These are phyloP conservation scores for Sarcophaga subvicina DNA, from an alignment of 2,888 invertebrate genomes.

Conservation along the genomic window DNA sequence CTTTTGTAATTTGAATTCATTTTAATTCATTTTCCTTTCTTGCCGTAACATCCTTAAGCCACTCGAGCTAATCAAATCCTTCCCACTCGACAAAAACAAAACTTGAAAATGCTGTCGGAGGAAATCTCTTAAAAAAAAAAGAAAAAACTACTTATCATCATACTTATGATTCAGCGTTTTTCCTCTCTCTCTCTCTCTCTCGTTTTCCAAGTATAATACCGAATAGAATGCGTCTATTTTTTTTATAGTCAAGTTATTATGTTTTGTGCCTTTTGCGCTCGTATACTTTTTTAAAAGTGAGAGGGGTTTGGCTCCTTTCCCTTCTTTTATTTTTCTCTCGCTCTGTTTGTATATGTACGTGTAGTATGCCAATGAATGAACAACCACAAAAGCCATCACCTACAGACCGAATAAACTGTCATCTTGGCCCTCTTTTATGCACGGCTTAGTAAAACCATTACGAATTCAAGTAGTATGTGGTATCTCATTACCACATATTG, in stretches of 20 bases:
- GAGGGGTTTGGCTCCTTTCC: too few relatives aligned
- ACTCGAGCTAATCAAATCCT: background rate
- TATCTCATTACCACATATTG: constrained; percentile 48
- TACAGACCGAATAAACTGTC: constrained; percentile 60
- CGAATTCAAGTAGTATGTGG: constrained; percentile 46
- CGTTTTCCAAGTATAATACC: background rate
- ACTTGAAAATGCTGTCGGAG: background rate
- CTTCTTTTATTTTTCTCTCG: background rate
- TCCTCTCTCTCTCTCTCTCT: background rate
- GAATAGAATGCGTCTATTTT: constrained; percentile 26
- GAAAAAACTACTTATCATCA: background rate
- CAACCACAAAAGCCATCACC: constrained; percentile 53
- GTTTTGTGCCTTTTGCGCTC: constrained; percentile 9
- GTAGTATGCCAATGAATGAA: background rate
- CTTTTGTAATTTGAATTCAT: background rate
- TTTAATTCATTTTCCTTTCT: background rate
- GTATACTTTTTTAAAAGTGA: background rate
- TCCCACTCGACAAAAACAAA: background rate
- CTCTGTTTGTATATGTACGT: background rate
- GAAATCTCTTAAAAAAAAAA: background rate
- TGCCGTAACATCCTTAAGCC: background rate
- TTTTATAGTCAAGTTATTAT: constrained; percentile 48
- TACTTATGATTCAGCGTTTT: background rate
- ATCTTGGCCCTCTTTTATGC: constrained; percentile 53
- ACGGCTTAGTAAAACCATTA: constrained; percentile 42